These are phyloP conservation scores for Mus minutoides DNA, from an alignment of 2,797 vertebrate genomes.

Conservation along the genomic window DNA sequence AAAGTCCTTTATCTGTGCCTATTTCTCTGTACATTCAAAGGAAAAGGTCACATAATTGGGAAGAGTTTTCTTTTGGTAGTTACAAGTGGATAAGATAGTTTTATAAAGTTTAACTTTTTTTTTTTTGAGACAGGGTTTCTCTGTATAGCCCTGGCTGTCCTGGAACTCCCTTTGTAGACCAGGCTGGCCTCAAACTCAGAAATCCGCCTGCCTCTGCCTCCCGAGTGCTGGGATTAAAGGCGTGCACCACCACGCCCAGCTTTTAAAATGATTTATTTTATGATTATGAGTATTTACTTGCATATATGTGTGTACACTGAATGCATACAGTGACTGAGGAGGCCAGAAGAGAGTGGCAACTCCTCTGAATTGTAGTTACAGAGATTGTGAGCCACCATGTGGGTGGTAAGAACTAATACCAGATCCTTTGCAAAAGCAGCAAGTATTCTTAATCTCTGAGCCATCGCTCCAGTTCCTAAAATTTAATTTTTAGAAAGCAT, in stretches of 20 bases:
- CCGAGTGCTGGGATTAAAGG: too few species aligned
- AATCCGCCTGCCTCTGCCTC: too few species aligned
- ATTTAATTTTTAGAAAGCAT: conserved; percentile 6
- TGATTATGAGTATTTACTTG: background rate
- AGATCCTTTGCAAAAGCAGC: background rate
- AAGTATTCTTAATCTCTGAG: background rate
- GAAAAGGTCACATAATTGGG: background rate
- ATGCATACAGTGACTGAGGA: background rate
- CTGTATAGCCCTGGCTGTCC: too few species aligned
- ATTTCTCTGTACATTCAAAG: conserved; percentile 5
- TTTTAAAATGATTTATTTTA: background rate
- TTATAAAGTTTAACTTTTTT: conserved; percentile 55
- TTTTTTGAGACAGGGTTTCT: too few species aligned
- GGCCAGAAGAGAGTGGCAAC: background rate
- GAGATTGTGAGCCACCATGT: background rate
- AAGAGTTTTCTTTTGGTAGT: conserved; percentile 4
- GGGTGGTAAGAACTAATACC: background rate
- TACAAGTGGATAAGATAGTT: conserved; percentile 1
- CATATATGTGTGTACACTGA: background rate
- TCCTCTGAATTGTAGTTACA: background rate
- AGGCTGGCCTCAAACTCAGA: too few species aligned
- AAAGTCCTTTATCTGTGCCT: background rate
- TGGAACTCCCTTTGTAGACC: too few species aligned
- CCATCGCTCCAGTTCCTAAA: background rate
- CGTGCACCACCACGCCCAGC: too few species aligned